Evolutionary conservation across 1,140 invertebrate genomes (phyloP).

Genomic region (Microplitis mediator): DNA sequence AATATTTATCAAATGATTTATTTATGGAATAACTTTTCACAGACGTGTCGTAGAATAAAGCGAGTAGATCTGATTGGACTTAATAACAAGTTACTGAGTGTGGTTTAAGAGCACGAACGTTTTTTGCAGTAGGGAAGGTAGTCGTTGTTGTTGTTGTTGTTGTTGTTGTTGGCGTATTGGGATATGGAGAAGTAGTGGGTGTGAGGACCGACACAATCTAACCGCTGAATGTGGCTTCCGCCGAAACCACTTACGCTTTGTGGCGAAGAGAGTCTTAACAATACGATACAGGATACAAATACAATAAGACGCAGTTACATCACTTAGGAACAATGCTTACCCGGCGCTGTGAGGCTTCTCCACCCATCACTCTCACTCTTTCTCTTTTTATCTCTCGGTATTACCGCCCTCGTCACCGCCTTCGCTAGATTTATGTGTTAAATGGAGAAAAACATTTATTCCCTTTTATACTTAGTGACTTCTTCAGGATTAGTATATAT

Average conservation of each 20-base stretch:
- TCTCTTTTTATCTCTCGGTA: slow-evolving; percentile 7
- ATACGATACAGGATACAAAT: slow-evolving; percentile 64
- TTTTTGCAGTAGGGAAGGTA: background rate
- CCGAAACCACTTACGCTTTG: slow-evolving; percentile 64
- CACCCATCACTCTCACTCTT: slow-evolving; percentile 33
- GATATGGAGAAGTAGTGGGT: slow-evolving; percentile 31
- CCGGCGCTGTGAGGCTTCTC: slow-evolving; percentile 24
- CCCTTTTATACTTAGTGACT: slow-evolving; percentile 30
- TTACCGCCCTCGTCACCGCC: slow-evolving; percentile 27
- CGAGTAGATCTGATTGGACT: slow-evolving; percentile 1
- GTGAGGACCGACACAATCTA: slow-evolving; percentile 55
- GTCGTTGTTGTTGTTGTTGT: too few species aligned
- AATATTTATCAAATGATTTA: slow-evolving; percentile 1
- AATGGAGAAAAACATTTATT: slow-evolving; percentile 63
- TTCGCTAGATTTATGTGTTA: slow-evolving; percentile 60
- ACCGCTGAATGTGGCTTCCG: slow-evolving; percentile 63
- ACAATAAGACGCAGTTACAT: slow-evolving; percentile 65
- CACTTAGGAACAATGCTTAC: slow-evolving; percentile 62
- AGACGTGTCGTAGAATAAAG: background rate
- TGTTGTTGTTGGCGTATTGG: slow-evolving; percentile 28
- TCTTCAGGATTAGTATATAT: background rate
- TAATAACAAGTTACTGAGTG: slow-evolving; percentile 3
- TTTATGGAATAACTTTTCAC: background rate
- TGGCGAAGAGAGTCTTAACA: slow-evolving; percentile 60
- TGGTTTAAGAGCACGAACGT: slow-evolving; percentile 11